phyloP scores from a whole-genome alignment of 2,888 invertebrate species.

The Hylaea fasciaria region DNA sequence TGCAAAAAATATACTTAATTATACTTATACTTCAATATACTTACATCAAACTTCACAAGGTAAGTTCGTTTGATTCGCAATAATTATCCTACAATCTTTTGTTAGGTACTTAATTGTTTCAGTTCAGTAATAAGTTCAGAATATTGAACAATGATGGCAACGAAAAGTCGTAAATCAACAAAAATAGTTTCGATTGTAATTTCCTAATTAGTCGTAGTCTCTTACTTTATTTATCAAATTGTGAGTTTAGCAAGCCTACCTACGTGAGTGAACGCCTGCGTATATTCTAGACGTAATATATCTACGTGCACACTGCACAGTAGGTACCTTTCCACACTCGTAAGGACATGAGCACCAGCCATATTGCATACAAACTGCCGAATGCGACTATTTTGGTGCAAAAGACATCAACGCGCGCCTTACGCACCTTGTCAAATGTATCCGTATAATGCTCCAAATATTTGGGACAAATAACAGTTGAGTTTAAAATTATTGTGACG shows the following conservation, averaged over 20 bases:
- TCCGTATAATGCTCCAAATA: neutral
- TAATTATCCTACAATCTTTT: no score
- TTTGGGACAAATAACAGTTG: neutral
- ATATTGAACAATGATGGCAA: no score
- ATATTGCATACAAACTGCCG: conserved; percentile 22
- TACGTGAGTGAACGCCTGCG: neutral
- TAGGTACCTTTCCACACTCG: conserved; percentile 8
- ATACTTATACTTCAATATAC: no score
- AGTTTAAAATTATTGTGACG: neutral
- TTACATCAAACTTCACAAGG: no score
- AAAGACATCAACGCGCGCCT: conserved; percentile 14
- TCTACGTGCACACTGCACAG: conserved; percentile 3
- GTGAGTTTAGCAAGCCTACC: neutral
- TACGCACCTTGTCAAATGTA: conserved; percentile 12
- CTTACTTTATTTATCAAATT: no score
- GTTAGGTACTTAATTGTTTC: no score
- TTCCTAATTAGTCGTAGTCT: no score
- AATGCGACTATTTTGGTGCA: conserved; percentile 16
- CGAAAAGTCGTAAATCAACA: no score
- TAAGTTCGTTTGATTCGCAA: no score
- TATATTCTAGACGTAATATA: conserved; percentile 12
- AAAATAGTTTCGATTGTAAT: no score
- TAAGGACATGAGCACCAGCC: conserved; percentile 7
- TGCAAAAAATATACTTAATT: no score
- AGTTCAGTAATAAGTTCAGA: no score